Base-by-base conservation (phyloP, 1,140 invertebrate species). In the Drosophila athabasca region DNA sequence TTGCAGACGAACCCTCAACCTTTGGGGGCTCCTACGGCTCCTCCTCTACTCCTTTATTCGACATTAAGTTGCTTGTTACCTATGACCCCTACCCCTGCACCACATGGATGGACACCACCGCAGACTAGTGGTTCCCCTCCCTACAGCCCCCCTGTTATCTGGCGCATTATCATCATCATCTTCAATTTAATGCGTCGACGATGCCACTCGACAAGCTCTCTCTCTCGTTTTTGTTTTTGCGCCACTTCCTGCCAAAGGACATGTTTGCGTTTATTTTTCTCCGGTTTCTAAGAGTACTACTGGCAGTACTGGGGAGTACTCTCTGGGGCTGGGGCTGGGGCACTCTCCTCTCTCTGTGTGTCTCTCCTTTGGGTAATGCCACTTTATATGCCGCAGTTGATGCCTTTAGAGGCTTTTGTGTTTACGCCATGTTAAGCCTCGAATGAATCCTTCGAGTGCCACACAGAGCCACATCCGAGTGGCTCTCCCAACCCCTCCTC, bases 351-450 rank as follows among this genome's bases (percentile, higher is more conserved):
- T 59, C 35, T 55, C 35, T 41, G 26, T 49, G 22, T 55, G 45
- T 15, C 15, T 64, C 45, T 50, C 6, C 31, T 6, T 43, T 70
- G 62, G 78, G 83, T 88, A 88, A 88, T 88, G 79, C 83, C 83
- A 88, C 83, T 88, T 88, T 88, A 88, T 88, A 88, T 88, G 83
- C 83, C 83, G 83, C 83, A 88, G 84, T 88, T 88, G 83, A 88
- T 88, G 83, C 83, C 83, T 88, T 88, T 88, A 88, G 83, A 88
- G 83, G 83, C 83, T 88, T 88, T 88, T 88, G 83, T 88, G 83
- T 88, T 88, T 88, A 88, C 83, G 83, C 84, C 76, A 88, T 88
- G 83, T 88, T 88, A 88, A 88, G 83, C 83, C 83, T 79, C 60
- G 83, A 83, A 88, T 88, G 35, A 39, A 39, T 39, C 35, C 35